These are phyloP conservation scores for Pocillopora damicornis DNA, from an alignment of 64 coral and sea anemone genomes.

Conservation along the genomic window DNA sequence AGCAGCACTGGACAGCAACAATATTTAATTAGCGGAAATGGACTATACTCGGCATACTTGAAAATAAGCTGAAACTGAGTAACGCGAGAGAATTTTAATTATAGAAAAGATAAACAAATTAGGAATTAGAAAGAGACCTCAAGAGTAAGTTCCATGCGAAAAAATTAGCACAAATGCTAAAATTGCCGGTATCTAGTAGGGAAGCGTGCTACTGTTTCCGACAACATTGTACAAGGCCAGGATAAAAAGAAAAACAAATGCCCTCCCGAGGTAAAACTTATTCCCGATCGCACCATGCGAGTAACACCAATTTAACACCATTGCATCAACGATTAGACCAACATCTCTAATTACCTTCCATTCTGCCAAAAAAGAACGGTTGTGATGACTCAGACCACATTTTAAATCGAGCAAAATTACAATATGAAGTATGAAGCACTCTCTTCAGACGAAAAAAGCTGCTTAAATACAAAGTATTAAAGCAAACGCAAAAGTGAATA, in stretches of 20 bases:
- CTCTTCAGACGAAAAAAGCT: background rate
- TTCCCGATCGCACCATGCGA: background rate
- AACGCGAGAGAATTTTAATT: background rate
- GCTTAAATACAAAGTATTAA: slow-evolving; percentile 2
- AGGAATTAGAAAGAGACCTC: background rate
- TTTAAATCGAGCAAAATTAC: background rate
- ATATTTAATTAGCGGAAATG: background rate
- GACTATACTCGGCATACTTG: background rate
- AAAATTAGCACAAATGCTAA: background rate
- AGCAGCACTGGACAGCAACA: background rate
- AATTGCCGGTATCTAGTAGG: background rate
- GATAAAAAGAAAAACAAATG: background rate
- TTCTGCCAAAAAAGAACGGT: background rate
- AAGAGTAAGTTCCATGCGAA: background rate
- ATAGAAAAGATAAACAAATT: background rate
- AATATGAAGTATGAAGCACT: background rate
- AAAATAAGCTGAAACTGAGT: background rate
- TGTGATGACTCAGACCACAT: background rate
- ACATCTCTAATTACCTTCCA: background rate
- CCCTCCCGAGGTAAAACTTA: background rate
- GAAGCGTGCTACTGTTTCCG: background rate
- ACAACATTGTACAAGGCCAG: background rate
- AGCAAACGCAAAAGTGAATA: slow-evolving; percentile 23
- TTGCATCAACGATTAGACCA: background rate
- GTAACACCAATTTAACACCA: background rate